Evolutionary conservation across 2,888 invertebrate genomes (phyloP).

Genomic region (Teleiodes luculella): DNA sequence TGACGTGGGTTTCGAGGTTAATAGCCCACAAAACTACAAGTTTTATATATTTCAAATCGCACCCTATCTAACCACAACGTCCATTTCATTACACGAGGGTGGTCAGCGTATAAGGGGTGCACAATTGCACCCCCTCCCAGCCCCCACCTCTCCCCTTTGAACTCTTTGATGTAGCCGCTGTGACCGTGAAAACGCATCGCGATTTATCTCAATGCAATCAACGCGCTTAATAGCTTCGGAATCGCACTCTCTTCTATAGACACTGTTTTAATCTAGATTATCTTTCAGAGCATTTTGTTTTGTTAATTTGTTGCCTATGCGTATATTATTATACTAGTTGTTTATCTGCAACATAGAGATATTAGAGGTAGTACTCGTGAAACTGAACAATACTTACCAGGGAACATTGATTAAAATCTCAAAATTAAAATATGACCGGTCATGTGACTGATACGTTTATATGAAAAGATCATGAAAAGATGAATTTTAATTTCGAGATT

Average conservation of each 20-base stretch:
- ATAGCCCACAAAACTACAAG: too few species aligned
- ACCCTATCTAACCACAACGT: conserved; percentile 26
- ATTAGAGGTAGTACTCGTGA: too few species aligned
- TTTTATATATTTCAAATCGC: conserved; percentile 17
- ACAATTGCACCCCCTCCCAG: conserved; percentile 3
- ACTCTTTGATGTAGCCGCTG: conserved; percentile 74
- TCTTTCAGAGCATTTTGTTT: background rate
- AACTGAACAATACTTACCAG: too few species aligned
- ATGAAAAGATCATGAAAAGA: too few species aligned
- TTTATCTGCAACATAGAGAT: too few species aligned
- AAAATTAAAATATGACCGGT: too few species aligned
- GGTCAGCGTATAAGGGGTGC: conserved; percentile 39
- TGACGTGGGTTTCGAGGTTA: too few species aligned
- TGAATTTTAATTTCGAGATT: too few species aligned
- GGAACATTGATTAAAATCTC: too few species aligned
- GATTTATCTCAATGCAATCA: conserved; percentile 50
- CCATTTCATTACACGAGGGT: conserved; percentile 31
- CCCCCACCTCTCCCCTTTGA: conserved; percentile 34
- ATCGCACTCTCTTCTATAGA: conserved; percentile 40
- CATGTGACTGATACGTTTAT: too few species aligned
- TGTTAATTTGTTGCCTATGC: background rate
- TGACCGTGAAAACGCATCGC: conserved; percentile 70
- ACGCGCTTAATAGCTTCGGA: conserved; percentile 30
- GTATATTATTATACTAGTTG: background rate
- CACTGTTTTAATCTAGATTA: conserved; percentile 21